A percentile compares a stretch with the other conserved stretches of the same genome.
Evolutionary conservation across 2,113 vertebrate species (phyloP).

Genomic region (Calypte anna): DNA sequence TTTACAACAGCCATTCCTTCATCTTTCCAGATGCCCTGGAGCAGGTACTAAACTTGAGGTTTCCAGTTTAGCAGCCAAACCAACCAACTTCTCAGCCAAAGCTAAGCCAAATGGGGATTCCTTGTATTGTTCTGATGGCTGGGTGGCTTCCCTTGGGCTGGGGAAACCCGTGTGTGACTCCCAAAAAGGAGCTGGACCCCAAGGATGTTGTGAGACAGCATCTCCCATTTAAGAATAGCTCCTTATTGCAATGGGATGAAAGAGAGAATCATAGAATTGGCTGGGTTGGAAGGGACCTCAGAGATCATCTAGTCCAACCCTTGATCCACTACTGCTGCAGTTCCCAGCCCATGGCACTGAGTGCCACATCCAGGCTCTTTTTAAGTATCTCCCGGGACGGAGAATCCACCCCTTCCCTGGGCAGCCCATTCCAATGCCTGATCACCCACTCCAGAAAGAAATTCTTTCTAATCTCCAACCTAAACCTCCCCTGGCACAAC

Average conservation of each 20-base stretch:
- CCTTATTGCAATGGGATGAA: not conserved
- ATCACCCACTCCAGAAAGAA: too few relatives aligned
- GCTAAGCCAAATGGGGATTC: not conserved
- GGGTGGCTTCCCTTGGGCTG: accelerated
- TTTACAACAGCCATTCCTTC: not conserved
- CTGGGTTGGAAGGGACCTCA: too few relatives aligned
- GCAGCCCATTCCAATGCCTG: too few relatives aligned
- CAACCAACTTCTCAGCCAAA: not conserved
- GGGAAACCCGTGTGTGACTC: not conserved
- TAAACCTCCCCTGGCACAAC: too few relatives aligned
- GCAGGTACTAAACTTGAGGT: not conserved
- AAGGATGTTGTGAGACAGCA: not conserved
- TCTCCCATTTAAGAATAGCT: not conserved
- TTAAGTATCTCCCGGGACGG: too few relatives aligned
- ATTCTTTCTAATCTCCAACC: too few relatives aligned
- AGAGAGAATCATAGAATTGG: not conserved
- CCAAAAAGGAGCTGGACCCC: not conserved
- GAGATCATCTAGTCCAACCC: too few relatives aligned
- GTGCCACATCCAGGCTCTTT: too few relatives aligned
- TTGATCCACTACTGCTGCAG: too few relatives aligned
- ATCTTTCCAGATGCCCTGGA: not conserved
- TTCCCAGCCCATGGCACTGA: too few relatives aligned
- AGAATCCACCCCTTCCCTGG: too few relatives aligned
- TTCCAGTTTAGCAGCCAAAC: not conserved
- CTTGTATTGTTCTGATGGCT: not conserved